Percentiles rank a stretch among this genome's conserved stretches.
Conservation (phyloP, 2,797 vertebrate species). For the Catharus ustulatus region DNA sequence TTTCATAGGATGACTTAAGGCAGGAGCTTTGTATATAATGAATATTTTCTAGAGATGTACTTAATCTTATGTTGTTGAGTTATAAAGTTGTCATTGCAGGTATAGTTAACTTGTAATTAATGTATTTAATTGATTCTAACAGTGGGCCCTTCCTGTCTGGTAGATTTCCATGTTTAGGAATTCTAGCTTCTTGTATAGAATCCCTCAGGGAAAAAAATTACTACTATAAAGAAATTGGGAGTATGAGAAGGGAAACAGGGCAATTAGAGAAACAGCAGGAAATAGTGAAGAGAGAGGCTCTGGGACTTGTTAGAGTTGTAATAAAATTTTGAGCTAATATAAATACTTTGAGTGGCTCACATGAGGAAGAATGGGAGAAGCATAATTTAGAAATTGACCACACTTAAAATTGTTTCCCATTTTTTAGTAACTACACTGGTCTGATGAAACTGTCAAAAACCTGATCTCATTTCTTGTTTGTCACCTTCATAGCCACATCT, state of each 20-base stretch:
- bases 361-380: neutral
- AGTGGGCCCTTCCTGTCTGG: neutral
- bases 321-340: neutral
- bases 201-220: neutral
- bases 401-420: neutral
- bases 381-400: neutral
- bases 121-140: neutral
- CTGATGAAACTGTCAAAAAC: neutral
- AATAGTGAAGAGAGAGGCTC: neutral
- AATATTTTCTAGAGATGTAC: neutral
- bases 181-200: neutral
- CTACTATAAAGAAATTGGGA: neutral
- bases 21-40: neutral
- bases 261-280: neutral
- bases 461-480: neutral
- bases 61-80: neutral
- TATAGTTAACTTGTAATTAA: neutral
- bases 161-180: neutral
- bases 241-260: neutral
- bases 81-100: neutral
- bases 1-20: neutral
- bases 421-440: neutral
- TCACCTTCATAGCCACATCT: constrained; percentile 86
- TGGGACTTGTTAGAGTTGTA: neutral
- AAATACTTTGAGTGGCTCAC: neutral